Evolutionary conservation across 1,140 invertebrate genomes (phyloP).

Genomic region (Philaenus spumarius): DNA sequence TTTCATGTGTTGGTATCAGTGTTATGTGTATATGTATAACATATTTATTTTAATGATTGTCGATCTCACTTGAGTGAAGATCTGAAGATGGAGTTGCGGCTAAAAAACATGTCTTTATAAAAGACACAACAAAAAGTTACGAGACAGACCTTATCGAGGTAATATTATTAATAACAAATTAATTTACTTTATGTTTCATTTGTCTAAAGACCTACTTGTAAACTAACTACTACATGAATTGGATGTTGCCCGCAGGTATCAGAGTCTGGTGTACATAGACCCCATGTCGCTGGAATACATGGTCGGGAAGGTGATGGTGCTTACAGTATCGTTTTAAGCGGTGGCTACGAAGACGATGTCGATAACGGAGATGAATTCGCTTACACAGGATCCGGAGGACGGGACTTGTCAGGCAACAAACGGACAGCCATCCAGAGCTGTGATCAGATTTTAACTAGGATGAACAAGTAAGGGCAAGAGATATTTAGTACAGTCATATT

Average conservation of each 20-base stretch:
- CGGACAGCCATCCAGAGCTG: slow-evolving; percentile 71
- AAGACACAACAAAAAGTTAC: too few relatives aligned
- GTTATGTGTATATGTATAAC: too few relatives aligned
- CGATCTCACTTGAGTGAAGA: too few relatives aligned
- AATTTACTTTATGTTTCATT: slow-evolving; percentile 8
- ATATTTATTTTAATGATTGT: too few relatives aligned
- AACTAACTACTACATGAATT: too few relatives aligned
- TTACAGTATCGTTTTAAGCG: slow-evolving; percentile 77
- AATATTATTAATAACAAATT: background rate
- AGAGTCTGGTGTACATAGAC: slow-evolving; percentile 75
- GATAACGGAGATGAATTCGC: slow-evolving; percentile 78
- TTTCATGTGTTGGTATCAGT: too few relatives aligned
- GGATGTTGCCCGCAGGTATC: slow-evolving; percentile 54
- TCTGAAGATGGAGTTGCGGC: too few relatives aligned
- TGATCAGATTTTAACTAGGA: slow-evolving; percentile 69
- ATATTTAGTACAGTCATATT: too few relatives aligned
- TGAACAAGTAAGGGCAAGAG: slow-evolving; percentile 48
- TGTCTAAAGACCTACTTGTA: too few relatives aligned
- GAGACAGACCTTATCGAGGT: too few relatives aligned
- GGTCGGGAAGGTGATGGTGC: slow-evolving; percentile 72
- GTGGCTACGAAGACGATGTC: slow-evolving; percentile 81
- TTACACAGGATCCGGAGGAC: slow-evolving; percentile 77
- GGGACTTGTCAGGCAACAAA: slow-evolving; percentile 78
- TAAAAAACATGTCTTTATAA: too few relatives aligned
- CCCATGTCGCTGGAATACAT: slow-evolving; percentile 79